phyloP scores from a whole-genome alignment of 2,797 vertebrate genomes.

The Galago senegalensis region DNA sequence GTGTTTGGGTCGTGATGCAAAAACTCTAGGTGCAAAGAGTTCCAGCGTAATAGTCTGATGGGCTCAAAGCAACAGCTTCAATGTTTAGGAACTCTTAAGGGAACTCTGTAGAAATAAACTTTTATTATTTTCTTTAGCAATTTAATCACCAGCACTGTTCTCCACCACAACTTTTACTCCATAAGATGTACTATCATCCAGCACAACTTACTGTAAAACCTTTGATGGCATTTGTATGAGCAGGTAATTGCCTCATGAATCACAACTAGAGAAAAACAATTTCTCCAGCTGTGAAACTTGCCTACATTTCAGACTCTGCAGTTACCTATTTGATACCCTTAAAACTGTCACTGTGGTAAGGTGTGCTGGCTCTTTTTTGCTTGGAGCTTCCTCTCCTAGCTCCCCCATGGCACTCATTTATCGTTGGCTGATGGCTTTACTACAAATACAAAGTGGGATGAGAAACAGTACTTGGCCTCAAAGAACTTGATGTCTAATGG shows the following conservation, averaged over 20 bases:
- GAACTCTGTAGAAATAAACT: conserved; percentile 34
- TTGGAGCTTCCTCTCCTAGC: not conserved
- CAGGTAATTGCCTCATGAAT: not conserved
- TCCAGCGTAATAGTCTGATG: not conserved
- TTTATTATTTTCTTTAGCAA: not conserved
- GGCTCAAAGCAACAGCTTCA: not conserved
- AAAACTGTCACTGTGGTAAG: not conserved
- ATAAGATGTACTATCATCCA: not conserved
- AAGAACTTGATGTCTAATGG: not conserved
- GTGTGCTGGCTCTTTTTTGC: not conserved
- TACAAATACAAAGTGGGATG: not conserved
- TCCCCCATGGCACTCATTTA: not conserved
- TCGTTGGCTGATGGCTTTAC: not conserved
- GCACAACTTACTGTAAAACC: conserved; percentile 2
- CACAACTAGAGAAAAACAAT: conserved; percentile 13
- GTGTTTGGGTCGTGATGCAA: not conserved
- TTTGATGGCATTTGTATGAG: conserved; percentile 22
- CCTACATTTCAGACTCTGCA: not conserved
- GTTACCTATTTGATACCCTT: not conserved
- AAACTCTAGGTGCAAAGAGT: not conserved
- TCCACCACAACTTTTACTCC: not conserved
- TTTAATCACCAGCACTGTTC: not conserved
- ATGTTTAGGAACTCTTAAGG: not conserved
- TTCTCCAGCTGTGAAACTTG: not conserved
- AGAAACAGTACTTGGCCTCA: not conserved